Evolutionary conservation across 2,797 vertebrate species (phyloP).

Genomic region (Macropodus opercularis): DNA sequence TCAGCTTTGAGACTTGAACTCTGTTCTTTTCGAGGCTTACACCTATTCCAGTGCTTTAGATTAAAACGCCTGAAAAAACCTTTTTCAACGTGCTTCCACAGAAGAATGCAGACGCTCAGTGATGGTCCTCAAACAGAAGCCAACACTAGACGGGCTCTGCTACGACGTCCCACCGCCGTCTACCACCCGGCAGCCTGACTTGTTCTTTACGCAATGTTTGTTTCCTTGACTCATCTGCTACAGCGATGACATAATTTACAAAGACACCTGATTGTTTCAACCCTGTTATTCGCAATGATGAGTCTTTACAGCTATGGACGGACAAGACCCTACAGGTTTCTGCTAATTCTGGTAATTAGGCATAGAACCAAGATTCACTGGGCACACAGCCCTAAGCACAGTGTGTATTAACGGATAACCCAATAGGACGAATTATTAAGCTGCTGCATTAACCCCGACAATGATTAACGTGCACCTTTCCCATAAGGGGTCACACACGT

Average conservation of each 20-base stretch:
- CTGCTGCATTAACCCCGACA: too few relatives aligned
- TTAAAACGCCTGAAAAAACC: too few relatives aligned
- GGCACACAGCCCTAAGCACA: not conserved
- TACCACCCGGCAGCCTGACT: constrained; percentile 36
- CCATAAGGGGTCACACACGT: not conserved
- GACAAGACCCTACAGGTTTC: constrained; percentile 51
- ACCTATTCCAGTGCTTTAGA: too few relatives aligned
- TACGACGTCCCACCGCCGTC: not conserved
- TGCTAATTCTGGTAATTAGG: too few relatives aligned
- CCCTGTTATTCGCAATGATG: constrained; percentile 49
- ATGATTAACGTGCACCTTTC: too few relatives aligned
- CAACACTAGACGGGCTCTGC: not conserved
- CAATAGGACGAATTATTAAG: too few relatives aligned
- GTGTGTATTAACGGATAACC: constrained; percentile 6
- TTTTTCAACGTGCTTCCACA: too few relatives aligned
- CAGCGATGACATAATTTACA: constrained; percentile 62
- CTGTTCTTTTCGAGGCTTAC: too few relatives aligned
- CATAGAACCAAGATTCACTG: too few relatives aligned
- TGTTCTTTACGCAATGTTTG: constrained; percentile 18
- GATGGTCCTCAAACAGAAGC: not conserved
- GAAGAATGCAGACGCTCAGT: too few relatives aligned
- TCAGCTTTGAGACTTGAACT: too few relatives aligned
- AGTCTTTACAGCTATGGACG: constrained; percentile 30
- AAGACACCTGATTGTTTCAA: constrained; percentile 25
- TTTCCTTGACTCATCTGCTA: constrained; percentile 46